Percentiles rank a stretch among this genome's conserved stretches.
Evolutionary conservation across 1,140 invertebrate genomes (phyloP).

Genomic region (Drosophila malerkotliana): DNA sequence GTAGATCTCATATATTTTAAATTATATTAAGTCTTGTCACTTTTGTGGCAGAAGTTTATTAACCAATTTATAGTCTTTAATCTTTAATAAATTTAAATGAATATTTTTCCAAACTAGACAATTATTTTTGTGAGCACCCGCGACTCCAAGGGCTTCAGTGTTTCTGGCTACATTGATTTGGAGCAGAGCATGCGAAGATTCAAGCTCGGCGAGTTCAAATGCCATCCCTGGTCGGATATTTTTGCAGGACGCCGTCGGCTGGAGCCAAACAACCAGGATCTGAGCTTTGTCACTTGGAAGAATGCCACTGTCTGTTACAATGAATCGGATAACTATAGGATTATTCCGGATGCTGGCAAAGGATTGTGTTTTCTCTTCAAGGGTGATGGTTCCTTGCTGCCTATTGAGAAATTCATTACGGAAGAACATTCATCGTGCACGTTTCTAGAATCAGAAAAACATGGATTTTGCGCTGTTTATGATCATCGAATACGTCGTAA

Average conservation of each 20-base stretch:
- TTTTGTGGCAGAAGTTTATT: too few species aligned
- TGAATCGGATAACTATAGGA: slow-evolving; percentile 30
- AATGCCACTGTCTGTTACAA: slow-evolving; percentile 12
- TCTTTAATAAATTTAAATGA: neutral
- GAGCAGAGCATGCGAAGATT: slow-evolving; percentile 26
- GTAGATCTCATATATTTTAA: too few species aligned
- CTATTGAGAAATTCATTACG: slow-evolving; percentile 21
- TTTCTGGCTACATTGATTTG: slow-evolving; percentile 40
- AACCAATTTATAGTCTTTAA: neutral
- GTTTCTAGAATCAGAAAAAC: slow-evolving; percentile 23
- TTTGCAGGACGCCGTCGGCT: slow-evolving; percentile 14
- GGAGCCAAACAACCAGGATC: slow-evolving; percentile 8
- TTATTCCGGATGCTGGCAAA: neutral
- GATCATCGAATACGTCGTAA: slow-evolving; percentile 29
- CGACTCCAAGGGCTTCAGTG: slow-evolving; percentile 16
- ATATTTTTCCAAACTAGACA: slow-evolving; percentile 16
- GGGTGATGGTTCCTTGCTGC: slow-evolving; percentile 15
- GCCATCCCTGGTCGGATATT: slow-evolving; percentile 17
- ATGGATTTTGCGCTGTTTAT: slow-evolving; percentile 23
- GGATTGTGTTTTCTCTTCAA: slow-evolving; percentile 31
- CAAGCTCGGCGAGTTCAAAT: neutral
- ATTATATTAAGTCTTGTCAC: too few species aligned
- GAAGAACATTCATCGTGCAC: slow-evolving; percentile 8
- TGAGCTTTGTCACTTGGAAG: slow-evolving; percentile 41
- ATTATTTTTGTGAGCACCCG: slow-evolving; percentile 38